Percentiles rank a stretch among this genome's conserved stretches.
Evolutionary conservation across 2,113 vertebrate species (phyloP).

Genomic region (Leucopsar rothschildi): DNA sequence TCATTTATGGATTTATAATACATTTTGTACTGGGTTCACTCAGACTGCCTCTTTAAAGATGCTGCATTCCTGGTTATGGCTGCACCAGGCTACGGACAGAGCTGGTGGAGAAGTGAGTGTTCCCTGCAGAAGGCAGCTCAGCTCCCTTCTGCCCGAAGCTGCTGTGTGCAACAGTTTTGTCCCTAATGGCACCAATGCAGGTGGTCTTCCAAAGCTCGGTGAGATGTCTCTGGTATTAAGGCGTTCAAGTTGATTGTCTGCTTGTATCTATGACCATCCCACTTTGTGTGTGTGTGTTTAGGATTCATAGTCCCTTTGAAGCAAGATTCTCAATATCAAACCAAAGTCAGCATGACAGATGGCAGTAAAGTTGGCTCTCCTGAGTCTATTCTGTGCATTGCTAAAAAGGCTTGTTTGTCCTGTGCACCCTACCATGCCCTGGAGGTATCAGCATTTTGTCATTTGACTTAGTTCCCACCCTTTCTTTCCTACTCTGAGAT

Average conservation of each 20-base stretch:
- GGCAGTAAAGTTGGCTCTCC: background rate
- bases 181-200: background rate
- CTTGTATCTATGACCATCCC: background rate
- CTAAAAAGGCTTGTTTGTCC: background rate
- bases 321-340: background rate
- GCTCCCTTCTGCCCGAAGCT: background rate
- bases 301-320: background rate
- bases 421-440: background rate
- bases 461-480: background rate
- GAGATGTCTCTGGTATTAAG: background rate
- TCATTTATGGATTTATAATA: background rate
- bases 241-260: background rate
- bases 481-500: background rate
- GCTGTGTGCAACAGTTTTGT: background rate
- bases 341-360: background rate
- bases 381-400: background rate
- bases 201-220: background rate
- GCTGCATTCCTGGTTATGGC: background rate
- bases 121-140: background rate
- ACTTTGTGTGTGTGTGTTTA: background rate
- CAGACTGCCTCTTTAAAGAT: background rate
- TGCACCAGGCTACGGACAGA: background rate
- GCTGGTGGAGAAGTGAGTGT: rapidly evolving
- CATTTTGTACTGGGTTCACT: background rate
- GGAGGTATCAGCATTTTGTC: background rate